Conservation (phyloP, 2,113 vertebrate species). For the Ophthalmolycus amberensis region DNA sequence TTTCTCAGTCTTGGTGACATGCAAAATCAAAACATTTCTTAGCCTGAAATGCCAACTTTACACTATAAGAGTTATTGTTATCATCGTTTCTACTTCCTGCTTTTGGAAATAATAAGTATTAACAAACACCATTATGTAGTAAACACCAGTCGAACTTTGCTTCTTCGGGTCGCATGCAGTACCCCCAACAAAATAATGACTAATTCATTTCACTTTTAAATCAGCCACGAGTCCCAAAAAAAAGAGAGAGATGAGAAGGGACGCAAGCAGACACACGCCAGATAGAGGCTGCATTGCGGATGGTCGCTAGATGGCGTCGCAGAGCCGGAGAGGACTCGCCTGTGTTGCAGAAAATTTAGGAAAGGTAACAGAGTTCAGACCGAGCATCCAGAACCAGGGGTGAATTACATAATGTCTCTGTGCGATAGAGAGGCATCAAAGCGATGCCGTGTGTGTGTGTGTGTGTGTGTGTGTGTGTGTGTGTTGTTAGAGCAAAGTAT, state of each 20-base stretch:
- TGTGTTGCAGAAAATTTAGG: conserved; percentile 44
- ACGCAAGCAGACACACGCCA: background rate
- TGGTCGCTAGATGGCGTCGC: conserved; percentile 93
- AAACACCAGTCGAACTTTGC: background rate
- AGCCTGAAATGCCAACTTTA: background rate
- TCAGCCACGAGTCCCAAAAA: background rate
- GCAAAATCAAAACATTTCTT: background rate
- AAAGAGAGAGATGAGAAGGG: background rate
- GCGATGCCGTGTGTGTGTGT: conserved; percentile 29
- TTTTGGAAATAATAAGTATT: background rate
- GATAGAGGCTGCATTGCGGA: background rate
- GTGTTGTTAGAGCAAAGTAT: background rate
- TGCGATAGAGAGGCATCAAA: conserved; percentile 61
- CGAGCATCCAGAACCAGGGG: conserved; percentile 61
- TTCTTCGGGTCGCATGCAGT: background rate
- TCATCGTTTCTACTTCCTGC: background rate
- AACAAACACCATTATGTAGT: background rate
- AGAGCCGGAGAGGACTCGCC: conserved; percentile 82
- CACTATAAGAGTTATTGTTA: background rate
- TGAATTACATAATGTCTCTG: conserved; percentile 84
- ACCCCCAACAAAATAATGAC: background rate
- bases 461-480: conserved; percentile 10
- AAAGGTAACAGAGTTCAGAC: conserved; percentile 67
- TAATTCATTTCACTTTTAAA: conserved; percentile 15
- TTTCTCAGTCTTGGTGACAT: background rate